Evolutionary conservation across 2,113 vertebrate genomes (phyloP), one percentile per base, ranked within the genome.

Genomic region (Seriola quinqueradiata): DNA sequence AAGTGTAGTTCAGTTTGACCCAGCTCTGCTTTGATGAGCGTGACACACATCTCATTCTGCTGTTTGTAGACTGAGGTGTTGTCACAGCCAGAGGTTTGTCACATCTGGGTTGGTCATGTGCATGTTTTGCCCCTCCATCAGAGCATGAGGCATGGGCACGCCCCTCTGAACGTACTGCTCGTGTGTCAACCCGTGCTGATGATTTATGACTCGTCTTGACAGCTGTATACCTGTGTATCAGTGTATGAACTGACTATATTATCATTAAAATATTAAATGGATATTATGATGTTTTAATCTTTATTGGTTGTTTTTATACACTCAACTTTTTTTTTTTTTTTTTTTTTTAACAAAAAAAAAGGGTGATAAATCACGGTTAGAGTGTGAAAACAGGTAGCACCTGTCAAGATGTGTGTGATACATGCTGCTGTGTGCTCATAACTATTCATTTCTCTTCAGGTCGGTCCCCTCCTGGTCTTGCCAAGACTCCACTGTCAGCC

Each of bases 401-500:
- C 90, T 95, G 90, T 90, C 82, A 90, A 67, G 81, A 73, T 70
- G 14, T 54, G 19, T 57, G 23, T 69, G 23, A 12, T 40, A 32
- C 36, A 5, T 54, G 17, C 38, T 19, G 17, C 38, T 68, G n/a
- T 58, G 4, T 52, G 14, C 9, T 84, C 38, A 67, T 67, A 28
- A 19, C 19, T 78, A 25, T 81, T 5, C 6, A 2, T n/a, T 23
- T 79, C 52, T 44, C 67, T 72, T 70, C 75, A 98, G 98, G 96
- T 84, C 98, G 98, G 8, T 99, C 98, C 58, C 98, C 98, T 19
- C 97, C 98, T 0, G 98, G 98, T 71, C 94, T 99, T 86, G 97
- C 97, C 77, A 99, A 97, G 95, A 99, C 98, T 5, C 98, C 98
- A 0, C 94, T 99, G 74, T 99, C 98, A 61, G 98, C 98, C 1